Evolutionary conservation across 1,140 invertebrate genomes (phyloP).

Genomic region (Caerostris extrusa): DNA sequence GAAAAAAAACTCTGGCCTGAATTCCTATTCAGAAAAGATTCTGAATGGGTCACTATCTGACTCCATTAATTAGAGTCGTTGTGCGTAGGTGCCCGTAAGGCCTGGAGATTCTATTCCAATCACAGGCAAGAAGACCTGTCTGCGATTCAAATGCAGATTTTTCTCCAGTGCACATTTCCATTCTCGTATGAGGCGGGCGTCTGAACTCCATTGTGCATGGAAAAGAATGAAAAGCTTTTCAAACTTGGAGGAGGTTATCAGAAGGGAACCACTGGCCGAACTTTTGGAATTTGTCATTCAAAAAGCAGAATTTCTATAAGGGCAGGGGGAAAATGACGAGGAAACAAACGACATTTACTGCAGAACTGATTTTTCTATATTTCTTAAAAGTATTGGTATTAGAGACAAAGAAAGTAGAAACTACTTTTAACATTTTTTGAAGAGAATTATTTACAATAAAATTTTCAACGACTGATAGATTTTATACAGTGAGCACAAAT

Average conservation of each 20-base stretch:
- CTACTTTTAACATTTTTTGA: no score
- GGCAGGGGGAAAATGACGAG: no score
- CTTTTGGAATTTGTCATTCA: background rate
- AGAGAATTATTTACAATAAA: no score
- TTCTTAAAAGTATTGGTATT: no score
- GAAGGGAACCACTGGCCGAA: background rate
- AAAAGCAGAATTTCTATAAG: background rate
- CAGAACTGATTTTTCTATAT: background rate
- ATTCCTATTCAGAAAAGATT: background rate
- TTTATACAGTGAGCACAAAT: no score
- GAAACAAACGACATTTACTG: background rate
- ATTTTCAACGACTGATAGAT: no score
- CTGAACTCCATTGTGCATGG: slow-evolving; percentile 29
- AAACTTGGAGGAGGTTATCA: background rate
- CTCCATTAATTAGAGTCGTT: slow-evolving; percentile 44
- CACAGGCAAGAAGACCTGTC: slow-evolving; percentile 34
- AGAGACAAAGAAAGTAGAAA: no score
- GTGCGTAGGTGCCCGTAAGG: background rate
- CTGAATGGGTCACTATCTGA: slow-evolving; percentile 48
- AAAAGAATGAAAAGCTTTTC: slow-evolving; percentile 28
- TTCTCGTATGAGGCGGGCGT: background rate
- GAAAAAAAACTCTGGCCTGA: background rate
- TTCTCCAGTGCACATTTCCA: slow-evolving; percentile 44
- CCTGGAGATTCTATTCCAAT: slow-evolving; percentile 40
- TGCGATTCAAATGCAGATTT: slow-evolving; percentile 57